Evolutionary conservation across 2,797 vertebrate genomes (phyloP).

Genomic region (Coreius guichenoti): DNA sequence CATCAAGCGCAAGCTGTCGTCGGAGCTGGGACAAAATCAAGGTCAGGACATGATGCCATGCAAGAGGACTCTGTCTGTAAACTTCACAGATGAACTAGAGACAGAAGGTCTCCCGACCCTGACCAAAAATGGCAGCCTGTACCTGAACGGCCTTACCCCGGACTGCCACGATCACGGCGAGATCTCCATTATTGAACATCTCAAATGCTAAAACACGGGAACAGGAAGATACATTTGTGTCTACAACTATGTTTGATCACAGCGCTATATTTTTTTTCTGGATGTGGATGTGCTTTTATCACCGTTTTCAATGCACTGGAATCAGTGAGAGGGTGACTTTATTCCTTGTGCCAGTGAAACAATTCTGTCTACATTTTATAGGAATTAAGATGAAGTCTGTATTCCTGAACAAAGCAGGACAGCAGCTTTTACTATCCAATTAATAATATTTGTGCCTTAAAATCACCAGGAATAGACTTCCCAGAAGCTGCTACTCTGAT

Average conservation of each 20-base stretch:
- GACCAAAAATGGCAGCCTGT: conserved; percentile 83
- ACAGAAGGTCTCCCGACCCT: conserved; percentile 79
- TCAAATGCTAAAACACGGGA: conserved; percentile 69
- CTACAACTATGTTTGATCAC: conserved; percentile 6
- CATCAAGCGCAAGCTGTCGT: conserved; percentile 93
- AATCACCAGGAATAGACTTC: conserved; percentile 7
- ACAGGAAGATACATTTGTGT: background rate
- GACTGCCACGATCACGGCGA: conserved; percentile 83
- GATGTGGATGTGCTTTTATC: conserved; percentile 20
- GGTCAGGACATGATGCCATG: conserved; percentile 86
- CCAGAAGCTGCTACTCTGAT: conserved; percentile 36
- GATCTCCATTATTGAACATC: conserved; percentile 86
- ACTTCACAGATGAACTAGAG: conserved; percentile 85
- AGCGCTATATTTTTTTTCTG: conserved; percentile 1
- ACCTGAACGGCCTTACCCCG: conserved; percentile 85
- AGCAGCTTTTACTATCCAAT: conserved; percentile 28
- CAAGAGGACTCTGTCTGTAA: conserved; percentile 85
- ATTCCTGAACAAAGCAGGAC: conserved; percentile 13
- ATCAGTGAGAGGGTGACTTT: conserved; percentile 31
- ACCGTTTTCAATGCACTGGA: conserved; percentile 31
- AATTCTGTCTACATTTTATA: conserved; percentile 22
- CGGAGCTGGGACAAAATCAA: conserved; percentile 86
- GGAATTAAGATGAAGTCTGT: conserved; percentile 4
- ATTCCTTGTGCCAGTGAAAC: conserved; percentile 42
- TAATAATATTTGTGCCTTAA: conserved; percentile 52